Evolutionary conservation across 2,113 vertebrate species (phyloP).

Genomic region (Datnioides undecimradiatus): DNA sequence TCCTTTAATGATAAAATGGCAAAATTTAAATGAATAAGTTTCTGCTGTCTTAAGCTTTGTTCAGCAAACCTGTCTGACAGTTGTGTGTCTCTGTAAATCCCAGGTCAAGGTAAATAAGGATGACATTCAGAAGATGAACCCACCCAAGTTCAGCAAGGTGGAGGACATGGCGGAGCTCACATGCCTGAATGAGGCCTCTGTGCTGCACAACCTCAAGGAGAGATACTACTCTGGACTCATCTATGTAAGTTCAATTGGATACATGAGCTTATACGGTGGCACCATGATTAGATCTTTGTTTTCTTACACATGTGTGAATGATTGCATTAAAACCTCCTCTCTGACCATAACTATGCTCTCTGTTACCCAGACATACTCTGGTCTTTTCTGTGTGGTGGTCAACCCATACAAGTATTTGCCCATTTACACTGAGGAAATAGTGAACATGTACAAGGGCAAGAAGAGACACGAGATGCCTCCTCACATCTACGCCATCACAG

Average conservation of each 20-base stretch:
- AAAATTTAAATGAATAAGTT: too few species aligned
- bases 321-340: neutral
- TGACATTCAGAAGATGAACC: constrained; percentile 89
- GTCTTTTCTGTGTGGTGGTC: constrained; percentile 94
- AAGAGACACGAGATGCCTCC: constrained; percentile 94
- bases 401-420: constrained; percentile 93
- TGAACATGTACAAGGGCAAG: constrained; percentile 94
- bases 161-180: constrained; percentile 89
- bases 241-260: constrained; percentile 78
- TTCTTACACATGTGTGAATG: neutral
- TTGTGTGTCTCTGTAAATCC: constrained; percentile 2
- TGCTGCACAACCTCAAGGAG: constrained; percentile 88
- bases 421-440: constrained; percentile 91
- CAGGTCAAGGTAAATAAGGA: constrained; percentile 84
- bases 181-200: constrained; percentile 87
- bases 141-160: constrained; percentile 87
- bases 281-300: neutral
- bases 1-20: neutral
- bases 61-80: neutral
- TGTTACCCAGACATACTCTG: constrained; percentile 88
- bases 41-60: too few species aligned
- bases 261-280: neutral
- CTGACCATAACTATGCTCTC: neutral
- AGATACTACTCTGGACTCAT: constrained; percentile 88
- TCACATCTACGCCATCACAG: constrained; percentile 93